phyloP scores from a whole-genome alignment of 37 sponge, comb jelly and placozoan genomes.

The Chondrosia reniformis region DNA sequence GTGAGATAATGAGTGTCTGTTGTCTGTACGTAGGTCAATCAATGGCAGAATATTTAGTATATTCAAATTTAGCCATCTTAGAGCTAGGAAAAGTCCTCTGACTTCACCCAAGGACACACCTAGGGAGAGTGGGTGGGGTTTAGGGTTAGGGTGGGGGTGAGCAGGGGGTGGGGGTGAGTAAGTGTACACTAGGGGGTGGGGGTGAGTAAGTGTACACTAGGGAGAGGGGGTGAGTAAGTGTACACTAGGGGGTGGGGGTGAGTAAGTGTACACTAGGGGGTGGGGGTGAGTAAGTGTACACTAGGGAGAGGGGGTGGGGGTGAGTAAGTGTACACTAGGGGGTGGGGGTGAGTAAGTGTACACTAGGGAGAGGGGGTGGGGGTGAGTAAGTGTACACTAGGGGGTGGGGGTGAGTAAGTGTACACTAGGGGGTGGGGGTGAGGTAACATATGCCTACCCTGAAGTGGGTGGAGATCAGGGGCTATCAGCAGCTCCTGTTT shows the following conservation, averaged over 20 bases:
- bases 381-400: too few relatives aligned
- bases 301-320: too few relatives aligned
- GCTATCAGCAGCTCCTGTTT: conserved; percentile 30
- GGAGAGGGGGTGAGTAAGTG: too few relatives aligned
- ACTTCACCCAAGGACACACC: conserved; percentile 51
- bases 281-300: too few relatives aligned
- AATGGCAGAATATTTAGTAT: conserved; percentile 57
- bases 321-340: background rate
- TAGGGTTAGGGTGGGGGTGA: background rate
- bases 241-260: too few relatives aligned
- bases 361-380: conserved; percentile 49
- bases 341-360: background rate
- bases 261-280: too few relatives aligned
- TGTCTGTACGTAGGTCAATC: conserved; percentile 52
- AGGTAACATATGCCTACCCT: conserved; percentile 59
- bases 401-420: too few relatives aligned
- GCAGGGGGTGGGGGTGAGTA: too few relatives aligned
- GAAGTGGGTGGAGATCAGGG: conserved; percentile 58
- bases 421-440: conserved; percentile 50
- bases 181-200: too few relatives aligned
- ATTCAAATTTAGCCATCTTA: conserved; percentile 66
- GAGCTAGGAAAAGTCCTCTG: conserved; percentile 61
- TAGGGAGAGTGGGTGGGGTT: background rate
- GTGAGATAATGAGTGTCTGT: conserved; percentile 53
- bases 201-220: too few relatives aligned